Evolutionary conservation across 92 coral and sea anemone species (phyloP).

Genomic region (Epizoanthus ramosus): DNA sequence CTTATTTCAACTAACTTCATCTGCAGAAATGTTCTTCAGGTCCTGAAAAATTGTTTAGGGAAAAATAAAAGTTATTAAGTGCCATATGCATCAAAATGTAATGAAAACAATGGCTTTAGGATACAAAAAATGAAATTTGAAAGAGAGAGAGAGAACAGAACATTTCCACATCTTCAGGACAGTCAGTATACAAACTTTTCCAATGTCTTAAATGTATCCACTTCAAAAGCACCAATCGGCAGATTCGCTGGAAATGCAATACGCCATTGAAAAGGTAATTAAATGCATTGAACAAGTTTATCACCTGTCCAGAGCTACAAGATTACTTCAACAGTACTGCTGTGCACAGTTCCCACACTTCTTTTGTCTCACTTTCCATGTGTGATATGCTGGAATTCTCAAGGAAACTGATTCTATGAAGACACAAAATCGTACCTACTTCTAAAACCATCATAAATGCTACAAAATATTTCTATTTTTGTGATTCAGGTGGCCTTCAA

Average conservation of each 20-base stretch:
- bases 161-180: not conserved
- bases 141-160: not conserved
- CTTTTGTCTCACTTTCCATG: too few relatives aligned
- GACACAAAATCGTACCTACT: too few relatives aligned
- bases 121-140: not conserved
- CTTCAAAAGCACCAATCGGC: slow-evolving; percentile 26
- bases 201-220: slow-evolving; percentile 35
- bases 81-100: not conserved
- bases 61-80: not conserved
- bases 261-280: slow-evolving; percentile 6
- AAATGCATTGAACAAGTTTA: not conserved
- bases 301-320: not conserved
- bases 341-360: too few relatives aligned
- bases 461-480: too few relatives aligned
- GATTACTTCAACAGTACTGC: too few relatives aligned
- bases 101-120: slow-evolving; percentile 9
- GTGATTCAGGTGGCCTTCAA: too few relatives aligned
- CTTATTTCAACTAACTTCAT: too few relatives aligned
- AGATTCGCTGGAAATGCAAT: slow-evolving; percentile 38
- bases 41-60: not conserved
- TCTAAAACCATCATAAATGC: too few relatives aligned
- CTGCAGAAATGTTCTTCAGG: too few relatives aligned
- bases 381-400: too few relatives aligned
- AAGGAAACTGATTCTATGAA: too few relatives aligned
- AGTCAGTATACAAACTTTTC: slow-evolving; percentile 41